Conservation (phyloP, 2,888 invertebrate species). For the Drosophila bunnanda region DNA sequence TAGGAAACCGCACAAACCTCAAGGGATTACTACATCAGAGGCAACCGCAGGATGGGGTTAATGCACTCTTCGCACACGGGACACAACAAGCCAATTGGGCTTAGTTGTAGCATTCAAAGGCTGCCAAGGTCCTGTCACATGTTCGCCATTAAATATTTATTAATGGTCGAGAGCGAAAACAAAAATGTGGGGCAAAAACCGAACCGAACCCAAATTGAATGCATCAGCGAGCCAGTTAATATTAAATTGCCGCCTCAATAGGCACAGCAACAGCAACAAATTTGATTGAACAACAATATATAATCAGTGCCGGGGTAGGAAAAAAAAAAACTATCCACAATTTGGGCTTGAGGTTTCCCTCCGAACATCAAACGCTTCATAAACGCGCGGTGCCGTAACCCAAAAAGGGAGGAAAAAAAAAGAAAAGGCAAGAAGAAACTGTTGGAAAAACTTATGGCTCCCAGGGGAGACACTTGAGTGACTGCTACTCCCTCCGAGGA, state of each 20-base stretch:
- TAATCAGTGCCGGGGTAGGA: slow-evolving; percentile 5
- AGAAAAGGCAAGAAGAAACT: not conserved
- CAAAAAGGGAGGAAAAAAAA: slow-evolving; percentile 16
- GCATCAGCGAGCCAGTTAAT: slow-evolving; percentile 78
- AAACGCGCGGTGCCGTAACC: slow-evolving; percentile 66
- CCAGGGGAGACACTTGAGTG: slow-evolving; percentile 79
- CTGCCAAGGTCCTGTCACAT: slow-evolving; percentile 41
- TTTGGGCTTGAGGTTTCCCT: slow-evolving; percentile 53
- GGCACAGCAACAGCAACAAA: slow-evolving; percentile 43
- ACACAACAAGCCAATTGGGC: slow-evolving; percentile 31
- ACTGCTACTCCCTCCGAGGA: slow-evolving; percentile 51
- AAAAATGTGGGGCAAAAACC: slow-evolving; percentile 17
- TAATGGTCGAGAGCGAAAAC: slow-evolving; percentile 55
- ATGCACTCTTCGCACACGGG: slow-evolving; percentile 50
- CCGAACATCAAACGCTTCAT: slow-evolving; percentile 76
- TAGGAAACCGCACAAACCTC: slow-evolving; percentile 46
- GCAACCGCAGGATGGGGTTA: slow-evolving; percentile 50
- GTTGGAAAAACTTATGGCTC: slow-evolving; percentile 64
- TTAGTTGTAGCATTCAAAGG: slow-evolving; percentile 26
- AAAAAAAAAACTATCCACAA: slow-evolving; percentile 59
- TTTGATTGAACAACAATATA: slow-evolving; percentile 29
- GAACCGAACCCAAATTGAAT: slow-evolving; percentile 66
- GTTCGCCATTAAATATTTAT: slow-evolving; percentile 66
- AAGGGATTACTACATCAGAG: slow-evolving; percentile 42
- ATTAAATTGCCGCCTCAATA: slow-evolving; percentile 76